Conservation (phyloP, 1,140 invertebrate species). For the Periplaneta americana region DNA sequence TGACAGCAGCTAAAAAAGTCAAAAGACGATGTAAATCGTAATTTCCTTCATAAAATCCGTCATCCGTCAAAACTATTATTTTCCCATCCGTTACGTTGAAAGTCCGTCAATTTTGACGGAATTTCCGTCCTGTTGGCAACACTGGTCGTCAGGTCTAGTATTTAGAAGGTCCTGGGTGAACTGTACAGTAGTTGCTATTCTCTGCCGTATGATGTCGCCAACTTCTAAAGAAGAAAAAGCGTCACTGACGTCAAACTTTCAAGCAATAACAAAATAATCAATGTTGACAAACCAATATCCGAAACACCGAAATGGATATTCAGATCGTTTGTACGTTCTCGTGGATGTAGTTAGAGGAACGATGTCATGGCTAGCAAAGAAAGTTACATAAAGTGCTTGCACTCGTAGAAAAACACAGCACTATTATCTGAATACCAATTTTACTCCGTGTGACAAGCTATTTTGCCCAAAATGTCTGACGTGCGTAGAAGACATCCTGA, state of each 20-base stretch:
- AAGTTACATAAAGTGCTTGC: neutral
- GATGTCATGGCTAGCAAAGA: neutral
- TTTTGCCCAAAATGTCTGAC: constrained; percentile 10
- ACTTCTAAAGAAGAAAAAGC: neutral
- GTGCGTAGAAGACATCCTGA: constrained; percentile 13
- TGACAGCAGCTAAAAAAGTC: no score
- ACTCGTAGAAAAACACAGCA: neutral
- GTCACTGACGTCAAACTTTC: neutral
- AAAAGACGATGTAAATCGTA: no score
- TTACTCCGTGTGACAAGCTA: neutral
- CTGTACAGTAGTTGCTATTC: neutral
- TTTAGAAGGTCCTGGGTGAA: no score
- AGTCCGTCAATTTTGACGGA: no score
- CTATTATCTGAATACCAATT: neutral
- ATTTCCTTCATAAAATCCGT: no score
- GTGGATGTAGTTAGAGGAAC: neutral
- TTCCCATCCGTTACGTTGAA: no score
- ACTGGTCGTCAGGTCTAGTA: no score
- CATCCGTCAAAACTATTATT: no score
- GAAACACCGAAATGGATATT: neutral
- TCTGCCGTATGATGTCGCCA: neutral
- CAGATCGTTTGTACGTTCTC: neutral
- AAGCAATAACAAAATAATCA: neutral
- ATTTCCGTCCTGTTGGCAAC: no score
- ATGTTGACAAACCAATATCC: neutral